phyloP scores from a whole-genome alignment of 2,113 vertebrate species.

The Rutilus rutilus region DNA sequence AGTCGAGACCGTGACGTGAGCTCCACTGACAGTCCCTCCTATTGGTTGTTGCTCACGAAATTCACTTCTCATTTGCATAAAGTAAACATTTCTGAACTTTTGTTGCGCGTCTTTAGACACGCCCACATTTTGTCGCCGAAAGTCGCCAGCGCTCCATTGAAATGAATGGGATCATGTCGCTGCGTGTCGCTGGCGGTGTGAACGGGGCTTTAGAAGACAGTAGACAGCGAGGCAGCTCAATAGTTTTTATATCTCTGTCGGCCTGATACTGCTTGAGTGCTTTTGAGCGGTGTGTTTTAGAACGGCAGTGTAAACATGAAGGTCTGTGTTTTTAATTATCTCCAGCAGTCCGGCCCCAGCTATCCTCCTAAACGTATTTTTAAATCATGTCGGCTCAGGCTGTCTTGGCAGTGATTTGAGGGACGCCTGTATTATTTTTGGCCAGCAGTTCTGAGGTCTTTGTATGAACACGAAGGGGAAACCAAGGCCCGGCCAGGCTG shows the following conservation, averaged over 20 bases:
- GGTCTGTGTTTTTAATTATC: slow-evolving; percentile 66
- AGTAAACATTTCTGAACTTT: no score
- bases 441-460: slow-evolving; percentile 50
- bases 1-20: no score
- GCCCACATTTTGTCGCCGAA: no score
- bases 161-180: no score
- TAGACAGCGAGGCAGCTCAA: not conserved
- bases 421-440: slow-evolving; percentile 60
- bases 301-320: slow-evolving; percentile 54
- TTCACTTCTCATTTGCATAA: no score
- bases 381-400: slow-evolving; percentile 54
- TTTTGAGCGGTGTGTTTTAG: slow-evolving; percentile 16
- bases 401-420: slow-evolving; percentile 50
- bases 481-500: slow-evolving; percentile 15
- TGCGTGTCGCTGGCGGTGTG: no score
- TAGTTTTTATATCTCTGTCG: not conserved
- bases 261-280: slow-evolving; percentile 15
- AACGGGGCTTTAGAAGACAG: not conserved
- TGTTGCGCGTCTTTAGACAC: no score
- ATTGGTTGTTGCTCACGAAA: no score
- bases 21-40: no score
- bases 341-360: slow-evolving; percentile 53
- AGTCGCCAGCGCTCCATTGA: no score
- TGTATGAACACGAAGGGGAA: slow-evolving; percentile 49
- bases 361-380: slow-evolving; percentile 58